These are phyloP conservation scores for Eristalinus sepulchralis DNA, from an alignment of 2,888 invertebrate genomes.

Conservation along the genomic window DNA sequence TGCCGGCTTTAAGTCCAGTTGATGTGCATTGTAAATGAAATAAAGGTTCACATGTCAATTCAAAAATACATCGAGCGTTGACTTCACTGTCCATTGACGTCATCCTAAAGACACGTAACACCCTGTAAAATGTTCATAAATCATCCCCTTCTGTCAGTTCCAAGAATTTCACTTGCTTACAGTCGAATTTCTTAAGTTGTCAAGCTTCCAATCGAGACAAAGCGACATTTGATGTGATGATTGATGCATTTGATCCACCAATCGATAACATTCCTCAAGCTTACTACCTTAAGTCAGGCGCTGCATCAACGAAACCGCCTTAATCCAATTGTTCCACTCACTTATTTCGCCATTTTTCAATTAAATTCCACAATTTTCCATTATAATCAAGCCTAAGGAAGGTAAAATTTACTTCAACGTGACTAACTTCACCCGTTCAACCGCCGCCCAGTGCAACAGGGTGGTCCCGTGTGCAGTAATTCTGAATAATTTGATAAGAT, in stretches of 20 bases:
- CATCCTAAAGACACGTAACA: not conserved
- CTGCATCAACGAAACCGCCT: not conserved
- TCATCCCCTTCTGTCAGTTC: not conserved
- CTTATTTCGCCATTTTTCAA: too few species aligned
- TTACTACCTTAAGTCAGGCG: not conserved
- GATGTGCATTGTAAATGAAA: too few species aligned
- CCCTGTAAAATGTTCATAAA: not conserved
- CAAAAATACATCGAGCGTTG: too few species aligned
- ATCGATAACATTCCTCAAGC: not conserved
- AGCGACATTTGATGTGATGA: not conserved
- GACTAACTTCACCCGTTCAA: not conserved
- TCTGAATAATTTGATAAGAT: conserved; percentile 3
- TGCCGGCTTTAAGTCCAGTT: too few species aligned
- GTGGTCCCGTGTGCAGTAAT: not conserved
- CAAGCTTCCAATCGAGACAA: not conserved
- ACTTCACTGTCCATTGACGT: too few species aligned
- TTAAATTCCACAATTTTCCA: not conserved
- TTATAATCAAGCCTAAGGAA: not conserved
- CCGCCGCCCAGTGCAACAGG: not conserved
- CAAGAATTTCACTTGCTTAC: not conserved
- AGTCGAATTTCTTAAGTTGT: not conserved
- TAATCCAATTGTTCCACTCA: not conserved
- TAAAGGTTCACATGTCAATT: too few species aligned
- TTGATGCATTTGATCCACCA: not conserved
- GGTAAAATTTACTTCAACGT: not conserved